Base-by-base conservation (phyloP, 2,888 invertebrate species). In the Acanthosoma haemorrhoidale region DNA sequence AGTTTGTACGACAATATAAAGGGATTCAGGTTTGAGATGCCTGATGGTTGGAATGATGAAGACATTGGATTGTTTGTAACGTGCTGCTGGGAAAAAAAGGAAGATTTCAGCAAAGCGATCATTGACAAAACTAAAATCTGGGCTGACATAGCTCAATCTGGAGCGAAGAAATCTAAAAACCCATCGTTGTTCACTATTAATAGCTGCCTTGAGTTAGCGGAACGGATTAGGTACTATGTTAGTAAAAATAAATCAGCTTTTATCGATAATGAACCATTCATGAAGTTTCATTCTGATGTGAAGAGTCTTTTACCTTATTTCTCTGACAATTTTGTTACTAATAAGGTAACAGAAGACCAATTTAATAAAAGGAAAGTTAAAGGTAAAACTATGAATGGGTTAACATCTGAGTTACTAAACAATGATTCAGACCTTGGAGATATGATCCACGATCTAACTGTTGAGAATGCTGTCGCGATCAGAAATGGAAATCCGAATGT, bases 1-100 rank as follows among this genome's bases (percentile, higher is more conserved):
- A 29, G 32, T n/a, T 61, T 59, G 29, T 72, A 71, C 34, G 64
- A 51, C n/a, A 72, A 64, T 38, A 31, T 72, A 4, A 71, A 69
- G 51, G 72, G 70, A 16, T 72, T 72, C 32, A 38, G 57, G 11
- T 72, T 72, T 66, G 38, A 64, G 29, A 71, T 72, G 38, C 68
- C 72, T 25, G 72, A 61, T 51, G 71, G 68, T 4, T 72, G 72
- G 72, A 66, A 68, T n/a, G 71, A 72, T n/a, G 16, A 38, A 4
- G 70, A 70, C 16, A 69, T 72, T 25, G 41, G 51, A 21, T 58
- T 71, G 2, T 72, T 72, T 15, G 32, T 72, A n/a, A 68, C 64
- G 6, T 66, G 58, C 18, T 72, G 70, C 51, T 51, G 66, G 34
- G 61, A 61, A 9, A 68, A 72, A 29, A 60, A 67, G 4, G 69